Evolutionary conservation across 2,888 invertebrate species (phyloP), one percentile per base, ranked within the genome.

Genomic region (Salpingus planirostris): DNA sequence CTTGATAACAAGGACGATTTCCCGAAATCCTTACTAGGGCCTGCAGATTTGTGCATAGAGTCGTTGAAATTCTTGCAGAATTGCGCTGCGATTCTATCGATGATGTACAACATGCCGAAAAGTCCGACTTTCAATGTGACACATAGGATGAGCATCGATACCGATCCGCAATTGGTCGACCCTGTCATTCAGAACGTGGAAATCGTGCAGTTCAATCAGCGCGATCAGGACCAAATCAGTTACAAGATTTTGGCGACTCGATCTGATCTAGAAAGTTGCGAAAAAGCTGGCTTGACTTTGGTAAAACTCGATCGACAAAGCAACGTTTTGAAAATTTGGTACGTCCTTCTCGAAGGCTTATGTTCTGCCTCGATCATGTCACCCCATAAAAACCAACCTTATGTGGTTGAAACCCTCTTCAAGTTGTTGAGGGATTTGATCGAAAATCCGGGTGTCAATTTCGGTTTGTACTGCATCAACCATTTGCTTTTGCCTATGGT

Each of bases 41-140:
- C 55, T 0, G 69, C 75, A 29, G 70, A 78, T 62, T 66, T 83
- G 67, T 76, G 78, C 59, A 67, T 80, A 55, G 85, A 89, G 55
- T 89, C 90, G 1, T 65, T 95, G 14, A 83, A 84, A 49, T 86
- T 90, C 54, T 68, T 95, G 15, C 78, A 88, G 56, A 85, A 80
- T 47, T 92, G 91, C 59, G 85, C 86, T 34, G 80, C 82, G 41
- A 90, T 93, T 46, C 66, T 95, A 31, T 81, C 86, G 2, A 85
- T 87, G 65, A 91, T 93, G 90, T 89, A 87, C 62, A 81, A 80
- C 52, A 92, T 93, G 91, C 91, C 92, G 0, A 88, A 89, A 50
- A 91, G 91, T 59, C 93, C 93, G 0, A 83, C 83, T 39, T 92
- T 93, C 57, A 89, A 90, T 60, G 81, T 91, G 8, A 88, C 90